Conservation (phyloP, 2,797 vertebrate genomes). For the Psittacula derbiana region DNA sequence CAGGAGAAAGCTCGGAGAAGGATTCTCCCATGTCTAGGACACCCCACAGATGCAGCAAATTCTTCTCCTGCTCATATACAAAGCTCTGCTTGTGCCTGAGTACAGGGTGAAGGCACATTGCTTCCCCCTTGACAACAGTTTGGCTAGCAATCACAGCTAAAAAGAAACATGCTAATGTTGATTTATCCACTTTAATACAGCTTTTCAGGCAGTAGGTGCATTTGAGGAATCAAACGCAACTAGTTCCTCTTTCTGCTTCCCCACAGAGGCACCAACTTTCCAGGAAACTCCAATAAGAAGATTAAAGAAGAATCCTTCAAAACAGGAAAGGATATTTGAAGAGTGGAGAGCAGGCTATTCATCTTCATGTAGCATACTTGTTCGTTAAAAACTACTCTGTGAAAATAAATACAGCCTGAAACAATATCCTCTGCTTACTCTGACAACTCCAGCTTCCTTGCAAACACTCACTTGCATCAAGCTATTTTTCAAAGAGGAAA, state of each 20-base stretch:
- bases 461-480: neutral
- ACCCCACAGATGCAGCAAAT: neutral
- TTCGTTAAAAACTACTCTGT: neutral
- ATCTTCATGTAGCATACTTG: neutral
- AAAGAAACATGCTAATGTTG: neutral
- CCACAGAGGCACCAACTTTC: constrained; percentile 15
- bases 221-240: constrained; percentile 23
- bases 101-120: neutral
- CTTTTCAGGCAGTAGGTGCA: constrained; percentile 20
- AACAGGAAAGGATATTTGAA: constrained; percentile 36
- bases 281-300: constrained; percentile 15
- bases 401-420: constrained; percentile 54
- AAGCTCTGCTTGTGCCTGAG: neutral
- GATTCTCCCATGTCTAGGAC: neutral
- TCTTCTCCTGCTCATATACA: neutral
- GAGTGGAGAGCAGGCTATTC: neutral
- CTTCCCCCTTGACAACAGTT: neutral
- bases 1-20: neutral
- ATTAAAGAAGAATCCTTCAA: constrained; percentile 30
- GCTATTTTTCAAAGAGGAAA: neutral
- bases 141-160: neutral
- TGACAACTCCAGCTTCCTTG: constrained; percentile 9
- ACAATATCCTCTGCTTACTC: constrained; percentile 37
- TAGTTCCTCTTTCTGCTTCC: constrained; percentile 1
- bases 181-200: neutral